A percentile compares a stretch with the other conserved stretches of the same genome.
phyloP scores from a whole-genome alignment of 2,888 invertebrate genomes.

The Siphonodentalium dalli region DNA sequence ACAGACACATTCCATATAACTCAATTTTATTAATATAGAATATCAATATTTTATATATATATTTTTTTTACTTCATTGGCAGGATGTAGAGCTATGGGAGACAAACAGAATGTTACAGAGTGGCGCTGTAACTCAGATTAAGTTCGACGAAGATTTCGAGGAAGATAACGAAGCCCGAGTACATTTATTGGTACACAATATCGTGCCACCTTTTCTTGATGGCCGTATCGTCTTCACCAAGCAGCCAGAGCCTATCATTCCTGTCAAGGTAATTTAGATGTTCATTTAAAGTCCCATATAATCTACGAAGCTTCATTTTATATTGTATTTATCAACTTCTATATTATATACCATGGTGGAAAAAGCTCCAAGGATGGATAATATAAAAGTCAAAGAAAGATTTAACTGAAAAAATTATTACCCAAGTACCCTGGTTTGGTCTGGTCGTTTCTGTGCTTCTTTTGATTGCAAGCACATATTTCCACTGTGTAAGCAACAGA shows the following conservation, averaged over 20 bases:
- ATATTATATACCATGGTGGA: not conserved
- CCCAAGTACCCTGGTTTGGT: no score
- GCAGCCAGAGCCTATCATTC: constrained; percentile 98
- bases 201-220: constrained; percentile 97
- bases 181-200: constrained; percentile 95
- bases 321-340: not conserved
- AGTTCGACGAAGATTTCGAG: constrained; percentile 77
- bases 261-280: constrained; percentile 73
- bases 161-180: constrained; percentile 95
- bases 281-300: not conserved
- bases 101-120: constrained; percentile 92
- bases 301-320: not conserved
- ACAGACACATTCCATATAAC: no score
- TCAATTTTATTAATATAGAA: no score
- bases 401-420: no score
- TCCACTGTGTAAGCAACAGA: no score
- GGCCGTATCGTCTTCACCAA: constrained; percentile 99
- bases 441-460: no score
- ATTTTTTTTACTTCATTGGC: constrained; percentile 8
- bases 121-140: constrained; percentile 85
- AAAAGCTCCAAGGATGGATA: no score
- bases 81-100: constrained; percentile 98
- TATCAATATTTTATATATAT: no score
- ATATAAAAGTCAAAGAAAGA: no score
- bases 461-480: no score